These are phyloP conservation scores for Ceratina australensis DNA, from an alignment of 1,140 invertebrate species.

Conservation along the genomic window DNA sequence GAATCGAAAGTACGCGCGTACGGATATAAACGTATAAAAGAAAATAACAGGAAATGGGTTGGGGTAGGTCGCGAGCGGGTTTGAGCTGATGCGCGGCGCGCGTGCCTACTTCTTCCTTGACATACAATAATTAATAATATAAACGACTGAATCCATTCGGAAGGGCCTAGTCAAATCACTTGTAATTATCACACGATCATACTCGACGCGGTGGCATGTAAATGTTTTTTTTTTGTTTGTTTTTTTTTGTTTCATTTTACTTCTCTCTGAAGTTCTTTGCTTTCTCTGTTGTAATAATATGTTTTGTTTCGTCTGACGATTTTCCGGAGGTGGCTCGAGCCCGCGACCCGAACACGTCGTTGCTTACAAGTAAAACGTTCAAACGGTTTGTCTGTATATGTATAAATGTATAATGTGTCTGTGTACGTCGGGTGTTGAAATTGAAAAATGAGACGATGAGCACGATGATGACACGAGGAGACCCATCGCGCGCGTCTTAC, in stretches of 20 bases:
- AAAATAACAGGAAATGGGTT: too few relatives aligned
- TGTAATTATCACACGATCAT: constrained; percentile 77
- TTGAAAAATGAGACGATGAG: not conserved
- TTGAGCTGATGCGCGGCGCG: constrained; percentile 41
- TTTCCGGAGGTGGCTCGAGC: constrained; percentile 64
- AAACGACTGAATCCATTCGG: constrained; percentile 55
- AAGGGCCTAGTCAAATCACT: constrained; percentile 77
- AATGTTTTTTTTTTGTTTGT: constrained; percentile 35
- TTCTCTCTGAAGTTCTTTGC: not conserved
- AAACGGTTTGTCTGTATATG: not conserved
- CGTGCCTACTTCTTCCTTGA: constrained; percentile 12
- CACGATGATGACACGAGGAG: constrained; percentile 4
- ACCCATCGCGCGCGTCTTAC: constrained; percentile 2
- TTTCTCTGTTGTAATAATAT: constrained; percentile 5
- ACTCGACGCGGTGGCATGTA: constrained; percentile 75
- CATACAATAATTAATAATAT: constrained; percentile 35
- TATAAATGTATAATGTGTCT: not conserved
- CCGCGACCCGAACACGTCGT: constrained; percentile 27
- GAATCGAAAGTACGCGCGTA: not conserved
- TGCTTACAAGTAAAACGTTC: not conserved
- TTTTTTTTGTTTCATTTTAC: not conserved
- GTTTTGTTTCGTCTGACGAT: constrained; percentile 65
- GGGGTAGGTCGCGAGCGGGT: too few relatives aligned
- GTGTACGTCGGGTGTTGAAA: constrained; percentile 4
- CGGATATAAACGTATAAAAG: constrained; percentile 5